Percentiles rank a stretch among this genome's conserved stretches.
Evolutionary conservation across 2,888 invertebrate species (phyloP).

Genomic region (Lithophane leautieri): DNA sequence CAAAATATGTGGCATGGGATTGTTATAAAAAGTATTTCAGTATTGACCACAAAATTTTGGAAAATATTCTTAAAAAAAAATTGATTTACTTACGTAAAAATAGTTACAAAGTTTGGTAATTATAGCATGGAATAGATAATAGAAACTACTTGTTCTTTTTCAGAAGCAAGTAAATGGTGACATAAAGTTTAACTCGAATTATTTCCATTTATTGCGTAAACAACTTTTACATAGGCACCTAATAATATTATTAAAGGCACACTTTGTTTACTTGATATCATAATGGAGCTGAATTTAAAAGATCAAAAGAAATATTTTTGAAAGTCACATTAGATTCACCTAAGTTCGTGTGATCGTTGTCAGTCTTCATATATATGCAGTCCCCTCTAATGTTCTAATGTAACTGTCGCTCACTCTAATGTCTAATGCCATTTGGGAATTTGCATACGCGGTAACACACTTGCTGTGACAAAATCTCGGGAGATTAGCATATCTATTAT

Average conservation of each 20-base stretch:
- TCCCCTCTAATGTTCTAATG: conserved; percentile 50
- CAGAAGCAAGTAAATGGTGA: background rate
- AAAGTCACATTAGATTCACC: conserved; percentile 1
- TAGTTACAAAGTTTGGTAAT: background rate
- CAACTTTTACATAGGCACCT: background rate
- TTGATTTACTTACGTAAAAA: too few relatives aligned
- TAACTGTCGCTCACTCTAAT: conserved; percentile 55
- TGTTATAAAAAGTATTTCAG: background rate
- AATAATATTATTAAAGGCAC: background rate
- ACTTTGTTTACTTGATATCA: background rate
- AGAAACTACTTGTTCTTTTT: background rate
- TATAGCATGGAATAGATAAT: background rate
- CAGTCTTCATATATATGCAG: conserved; percentile 18
- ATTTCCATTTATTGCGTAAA: background rate
- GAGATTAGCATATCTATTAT: conserved; percentile 12
- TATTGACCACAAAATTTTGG: background rate
- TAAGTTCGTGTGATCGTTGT: conserved; percentile 3
- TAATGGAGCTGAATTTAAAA: background rate
- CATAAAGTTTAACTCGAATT: background rate
- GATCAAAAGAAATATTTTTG: conserved; percentile 9
- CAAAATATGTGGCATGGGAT: background rate
- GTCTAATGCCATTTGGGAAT: conserved; percentile 54
- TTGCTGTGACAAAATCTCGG: conserved; percentile 15
- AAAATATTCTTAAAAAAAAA: too few relatives aligned
- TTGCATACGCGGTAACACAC: conserved; percentile 42